These are phyloP conservation scores for Phasia obesa DNA, from an alignment of 2,888 invertebrate species.

Conservation along the genomic window DNA sequence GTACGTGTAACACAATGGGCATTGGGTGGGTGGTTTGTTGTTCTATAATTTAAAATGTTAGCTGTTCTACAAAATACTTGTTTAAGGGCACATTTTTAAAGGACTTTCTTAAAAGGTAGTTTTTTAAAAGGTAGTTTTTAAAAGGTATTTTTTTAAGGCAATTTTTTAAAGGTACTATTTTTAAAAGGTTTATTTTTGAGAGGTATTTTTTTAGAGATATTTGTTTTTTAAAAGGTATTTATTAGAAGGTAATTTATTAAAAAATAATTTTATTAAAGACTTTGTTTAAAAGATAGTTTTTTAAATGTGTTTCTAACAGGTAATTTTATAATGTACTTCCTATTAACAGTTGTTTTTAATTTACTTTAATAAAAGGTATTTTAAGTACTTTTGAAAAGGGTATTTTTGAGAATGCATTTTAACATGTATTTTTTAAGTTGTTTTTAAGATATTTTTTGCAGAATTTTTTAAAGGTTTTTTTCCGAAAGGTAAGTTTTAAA, in stretches of 20 bases:
- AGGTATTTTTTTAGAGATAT: neutral
- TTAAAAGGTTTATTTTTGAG: neutral
- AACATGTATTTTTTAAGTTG: too few relatives aligned
- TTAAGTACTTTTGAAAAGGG: too few relatives aligned
- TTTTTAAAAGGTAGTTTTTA: neutral
- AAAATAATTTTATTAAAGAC: too few relatives aligned
- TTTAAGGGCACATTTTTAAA: neutral
- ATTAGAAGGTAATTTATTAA: neutral
- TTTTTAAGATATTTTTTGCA: too few relatives aligned
- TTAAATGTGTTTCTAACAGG: too few relatives aligned
- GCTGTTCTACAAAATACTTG: neutral
- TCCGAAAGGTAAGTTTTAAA: too few relatives aligned
- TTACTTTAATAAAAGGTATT: too few relatives aligned
- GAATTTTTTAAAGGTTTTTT: too few relatives aligned
- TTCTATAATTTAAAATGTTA: conserved; percentile 79
- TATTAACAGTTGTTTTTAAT: too few relatives aligned
- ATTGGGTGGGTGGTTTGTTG: conserved; percentile 86
- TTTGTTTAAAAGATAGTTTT: too few relatives aligned
- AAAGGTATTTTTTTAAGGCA: neutral
- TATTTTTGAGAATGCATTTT: too few relatives aligned
- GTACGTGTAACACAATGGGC: conserved; percentile 84
- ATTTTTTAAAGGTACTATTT: neutral
- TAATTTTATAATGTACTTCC: too few relatives aligned
- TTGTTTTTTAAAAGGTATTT: neutral
- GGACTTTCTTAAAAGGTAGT: neutral